A percentile compares a stretch with the other conserved stretches of the same genome.
These are phyloP conservation scores for Yponomeuta evonymella DNA, from an alignment of 2,888 invertebrate species.

Conservation along the genomic window DNA sequence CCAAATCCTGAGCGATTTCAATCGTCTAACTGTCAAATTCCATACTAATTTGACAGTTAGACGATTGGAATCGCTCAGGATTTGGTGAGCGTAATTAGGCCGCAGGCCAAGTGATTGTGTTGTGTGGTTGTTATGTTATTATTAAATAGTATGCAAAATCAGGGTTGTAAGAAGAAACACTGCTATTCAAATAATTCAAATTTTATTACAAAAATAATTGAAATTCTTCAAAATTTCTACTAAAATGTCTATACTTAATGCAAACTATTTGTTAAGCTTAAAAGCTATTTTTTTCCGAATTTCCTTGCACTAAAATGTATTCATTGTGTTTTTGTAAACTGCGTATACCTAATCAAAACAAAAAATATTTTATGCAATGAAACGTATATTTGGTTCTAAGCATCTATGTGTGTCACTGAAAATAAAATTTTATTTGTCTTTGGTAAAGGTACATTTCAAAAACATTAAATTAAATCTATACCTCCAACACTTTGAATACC, in stretches of 20 bases:
- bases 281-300: slow-evolving; percentile 21
- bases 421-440: background rate
- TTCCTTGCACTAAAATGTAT: background rate
- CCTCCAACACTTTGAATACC: background rate
- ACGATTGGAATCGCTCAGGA: too few species aligned
- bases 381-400: too few species aligned
- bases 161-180: slow-evolving; percentile 29
- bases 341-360: too few species aligned
- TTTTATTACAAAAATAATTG: slow-evolving; percentile 72
- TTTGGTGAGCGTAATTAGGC: too few species aligned
- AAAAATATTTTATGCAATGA: too few species aligned
- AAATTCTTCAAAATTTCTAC: slow-evolving; percentile 44
- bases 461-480: background rate
- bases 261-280: slow-evolving; percentile 62
- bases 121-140: background rate
- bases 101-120: too few species aligned
- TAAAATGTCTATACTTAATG: slow-evolving; percentile 42
- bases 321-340: too few species aligned
- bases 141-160: background rate
- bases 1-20: too few species aligned
- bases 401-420: too few species aligned
- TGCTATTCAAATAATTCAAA: slow-evolving; percentile 21
- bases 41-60: too few species aligned
- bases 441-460: background rate
- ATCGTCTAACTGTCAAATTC: too few species aligned